Conservation (phyloP, 1,140 invertebrate genomes). For the Macrotrachela quadricornifera region DNA sequence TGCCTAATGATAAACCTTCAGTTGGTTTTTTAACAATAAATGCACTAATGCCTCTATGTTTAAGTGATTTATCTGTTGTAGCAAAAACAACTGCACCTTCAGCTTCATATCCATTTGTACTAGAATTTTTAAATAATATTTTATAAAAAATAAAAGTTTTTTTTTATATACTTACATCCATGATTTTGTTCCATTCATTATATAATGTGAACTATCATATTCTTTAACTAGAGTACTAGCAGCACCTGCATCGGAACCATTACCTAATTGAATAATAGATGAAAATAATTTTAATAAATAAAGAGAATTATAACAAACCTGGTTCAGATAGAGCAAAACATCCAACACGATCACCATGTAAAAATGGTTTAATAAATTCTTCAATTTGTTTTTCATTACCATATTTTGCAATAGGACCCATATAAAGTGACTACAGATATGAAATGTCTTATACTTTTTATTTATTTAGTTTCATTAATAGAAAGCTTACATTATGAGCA, state of each 20-base stretch:
- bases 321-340: slow-evolving; percentile 61
- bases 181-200: slow-evolving; percentile 72
- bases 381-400: slow-evolving; percentile 60
- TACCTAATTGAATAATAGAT: slow-evolving; percentile 23
- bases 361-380: slow-evolving; percentile 53
- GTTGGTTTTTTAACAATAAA: slow-evolving; percentile 61
- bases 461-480: no score
- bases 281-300: slow-evolving; percentile 6
- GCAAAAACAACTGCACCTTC: slow-evolving; percentile 63
- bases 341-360: slow-evolving; percentile 42
- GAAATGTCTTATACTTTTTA: neutral
- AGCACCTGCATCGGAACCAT: slow-evolving; percentile 69
- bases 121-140: no score
- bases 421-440: slow-evolving; percentile 37
- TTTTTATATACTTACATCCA: slow-evolving; percentile 38
- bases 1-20: slow-evolving; percentile 53
- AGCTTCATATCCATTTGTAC: slow-evolving; percentile 67
- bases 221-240: slow-evolving; percentile 59
- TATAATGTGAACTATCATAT: slow-evolving; percentile 41
- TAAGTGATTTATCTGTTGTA: slow-evolving; percentile 65
- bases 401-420: slow-evolving; percentile 56
- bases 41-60: slow-evolving; percentile 50
- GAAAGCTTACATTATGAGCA: slow-evolving; percentile 30
- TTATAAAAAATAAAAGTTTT: no score
- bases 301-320: slow-evolving; percentile 29